These are phyloP conservation scores for Eledona agricola DNA, from an alignment of 2,888 invertebrate species.

Conservation along the genomic window DNA sequence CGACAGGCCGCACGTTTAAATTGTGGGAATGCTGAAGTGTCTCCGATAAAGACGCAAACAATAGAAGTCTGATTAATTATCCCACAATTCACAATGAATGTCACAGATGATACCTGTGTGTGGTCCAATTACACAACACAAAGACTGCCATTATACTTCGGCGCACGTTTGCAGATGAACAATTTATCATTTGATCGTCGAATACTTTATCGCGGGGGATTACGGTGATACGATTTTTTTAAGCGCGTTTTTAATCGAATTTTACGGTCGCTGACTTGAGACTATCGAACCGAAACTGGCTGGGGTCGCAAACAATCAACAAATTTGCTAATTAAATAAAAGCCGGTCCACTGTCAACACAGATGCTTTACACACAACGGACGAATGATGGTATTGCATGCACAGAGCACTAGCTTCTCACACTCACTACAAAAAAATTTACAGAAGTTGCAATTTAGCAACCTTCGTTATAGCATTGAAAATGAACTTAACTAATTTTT, in stretches of 20 bases:
- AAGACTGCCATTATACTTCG: constrained; percentile 38
- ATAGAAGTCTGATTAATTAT: constrained; percentile 43
- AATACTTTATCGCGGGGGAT: constrained; percentile 31
- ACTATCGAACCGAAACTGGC: constrained; percentile 1
- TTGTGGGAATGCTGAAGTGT: constrained; percentile 33
- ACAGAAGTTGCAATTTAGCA: too few species aligned
- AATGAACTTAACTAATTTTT: too few species aligned
- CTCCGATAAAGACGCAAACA: constrained; percentile 41
- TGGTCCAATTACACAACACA: constrained; percentile 38
- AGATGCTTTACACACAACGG: neutral
- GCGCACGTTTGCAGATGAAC: constrained; percentile 34
- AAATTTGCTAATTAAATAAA: constrained; percentile 5
- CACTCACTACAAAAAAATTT: too few species aligned
- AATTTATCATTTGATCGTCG: constrained; percentile 34
- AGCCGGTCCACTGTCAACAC: neutral
- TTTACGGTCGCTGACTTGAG: neutral
- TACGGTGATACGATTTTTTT: constrained; percentile 16
- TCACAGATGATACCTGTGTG: constrained; percentile 42
- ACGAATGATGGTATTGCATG: neutral
- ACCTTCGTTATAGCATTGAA: too few species aligned
- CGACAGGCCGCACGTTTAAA: constrained; percentile 15
- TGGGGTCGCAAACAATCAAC: neutral
- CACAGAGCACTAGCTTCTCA: too few species aligned
- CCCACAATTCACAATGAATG: constrained; percentile 39
- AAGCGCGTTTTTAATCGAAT: neutral